A percentile compares a stretch with the other conserved stretches of the same genome.
Conservation (phyloP, 1,140 invertebrate genomes). For the Apis cerana region DNA sequence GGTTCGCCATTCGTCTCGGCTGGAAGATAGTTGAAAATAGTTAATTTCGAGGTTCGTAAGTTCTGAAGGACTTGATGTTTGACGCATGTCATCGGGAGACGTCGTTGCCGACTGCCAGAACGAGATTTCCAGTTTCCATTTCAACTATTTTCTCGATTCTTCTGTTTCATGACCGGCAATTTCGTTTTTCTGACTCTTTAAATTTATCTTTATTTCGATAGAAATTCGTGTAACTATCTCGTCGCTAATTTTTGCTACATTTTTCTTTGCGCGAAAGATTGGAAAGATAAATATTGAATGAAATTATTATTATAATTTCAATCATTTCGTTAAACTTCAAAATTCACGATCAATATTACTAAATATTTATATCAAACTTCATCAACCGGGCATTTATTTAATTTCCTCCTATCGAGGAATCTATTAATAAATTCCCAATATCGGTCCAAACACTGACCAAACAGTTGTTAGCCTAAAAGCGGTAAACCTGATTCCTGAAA, state of each 20-base stretch:
- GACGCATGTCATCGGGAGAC: conserved; percentile 22
- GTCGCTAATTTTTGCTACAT: not conserved
- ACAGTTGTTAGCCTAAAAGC: not conserved
- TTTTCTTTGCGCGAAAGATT: not conserved
- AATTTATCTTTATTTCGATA: not conserved
- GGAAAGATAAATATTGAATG: no score
- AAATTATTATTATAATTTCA: no score
- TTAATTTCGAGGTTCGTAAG: conserved; percentile 53
- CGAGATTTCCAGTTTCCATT: conserved; percentile 9
- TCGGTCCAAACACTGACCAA: not conserved
- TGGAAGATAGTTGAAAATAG: conserved; percentile 58
- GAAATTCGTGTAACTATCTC: not conserved
- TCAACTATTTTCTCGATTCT: not conserved
- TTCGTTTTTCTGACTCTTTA: not conserved
- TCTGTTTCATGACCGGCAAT: not conserved
- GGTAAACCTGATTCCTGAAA: not conserved
- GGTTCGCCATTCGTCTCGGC: conserved; percentile 51
- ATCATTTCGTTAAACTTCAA: no score
- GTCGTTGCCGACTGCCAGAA: not conserved
- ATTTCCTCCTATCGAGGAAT: not conserved
- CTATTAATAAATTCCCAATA: not conserved
- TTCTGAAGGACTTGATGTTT: conserved; percentile 24
- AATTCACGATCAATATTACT: no score
- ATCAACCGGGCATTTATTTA: no score
- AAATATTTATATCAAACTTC: no score